Percentiles rank a stretch among this genome's conserved stretches.
Evolutionary conservation across 2,888 invertebrate species (phyloP).

Genomic region (Nemotelus pantherinus): DNA sequence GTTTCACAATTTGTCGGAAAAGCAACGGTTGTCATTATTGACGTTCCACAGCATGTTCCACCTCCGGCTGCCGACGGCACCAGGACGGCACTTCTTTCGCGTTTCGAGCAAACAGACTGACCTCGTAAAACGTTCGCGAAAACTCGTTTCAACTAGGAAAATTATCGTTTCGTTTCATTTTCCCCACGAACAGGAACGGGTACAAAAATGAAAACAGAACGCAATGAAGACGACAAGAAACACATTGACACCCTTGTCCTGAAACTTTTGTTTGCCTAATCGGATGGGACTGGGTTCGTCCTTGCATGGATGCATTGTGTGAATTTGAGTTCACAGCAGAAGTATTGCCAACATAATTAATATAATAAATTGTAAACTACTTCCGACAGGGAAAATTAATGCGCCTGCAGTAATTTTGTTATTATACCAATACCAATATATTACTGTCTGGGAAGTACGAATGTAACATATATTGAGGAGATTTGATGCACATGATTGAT

Average conservation of each 20-base stretch:
- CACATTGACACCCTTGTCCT: not conserved
- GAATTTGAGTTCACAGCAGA: not conserved
- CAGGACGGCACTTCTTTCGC: not conserved
- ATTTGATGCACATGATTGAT: too few species aligned
- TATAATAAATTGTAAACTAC: too few species aligned
- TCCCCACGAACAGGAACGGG: not conserved
- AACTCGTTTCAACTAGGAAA: slow-evolving; percentile 5
- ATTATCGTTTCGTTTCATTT: not conserved
- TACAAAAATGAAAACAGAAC: not conserved
- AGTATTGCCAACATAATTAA: slow-evolving; percentile 6
- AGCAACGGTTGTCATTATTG: not conserved
- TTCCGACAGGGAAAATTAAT: too few species aligned
- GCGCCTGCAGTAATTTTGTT: too few species aligned
- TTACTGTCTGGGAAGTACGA: too few species aligned
- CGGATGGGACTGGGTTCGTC: not conserved
- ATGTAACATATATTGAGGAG: too few species aligned
- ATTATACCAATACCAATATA: too few species aligned
- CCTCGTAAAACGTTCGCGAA: not conserved
- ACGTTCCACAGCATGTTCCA: not conserved
- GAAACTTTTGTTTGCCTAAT: slow-evolving; percentile 16
- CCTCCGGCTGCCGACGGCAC: too few species aligned
- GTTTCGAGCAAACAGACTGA: not conserved
- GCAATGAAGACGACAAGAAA: slow-evolving; percentile 5
- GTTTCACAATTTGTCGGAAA: slow-evolving; percentile 17
- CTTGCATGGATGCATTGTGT: slow-evolving; percentile 9